Evolutionary conservation across 2,113 vertebrate species (phyloP).

Genomic region (Strigops habroptila): DNA sequence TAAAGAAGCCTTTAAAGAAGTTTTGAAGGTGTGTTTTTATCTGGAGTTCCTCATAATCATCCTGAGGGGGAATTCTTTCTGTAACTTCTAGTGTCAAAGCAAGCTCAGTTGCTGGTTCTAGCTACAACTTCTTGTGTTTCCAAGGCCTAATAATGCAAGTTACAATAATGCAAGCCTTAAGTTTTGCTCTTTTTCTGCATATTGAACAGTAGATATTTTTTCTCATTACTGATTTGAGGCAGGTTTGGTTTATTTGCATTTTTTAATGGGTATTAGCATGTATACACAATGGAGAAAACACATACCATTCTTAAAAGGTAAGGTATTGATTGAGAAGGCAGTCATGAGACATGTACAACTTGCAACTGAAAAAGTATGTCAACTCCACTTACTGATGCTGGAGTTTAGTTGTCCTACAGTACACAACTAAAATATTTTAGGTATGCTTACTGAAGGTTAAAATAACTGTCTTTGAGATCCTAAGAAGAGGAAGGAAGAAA

Average conservation of each 20-base stretch:
- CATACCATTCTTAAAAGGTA: constrained; percentile 68
- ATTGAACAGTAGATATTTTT: constrained; percentile 11
- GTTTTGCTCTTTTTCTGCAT: constrained; percentile 1
- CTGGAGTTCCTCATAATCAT: neutral
- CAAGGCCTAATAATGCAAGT: neutral
- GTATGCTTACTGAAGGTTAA: neutral
- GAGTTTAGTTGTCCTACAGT: neutral
- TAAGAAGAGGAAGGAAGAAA: constrained; percentile 15
- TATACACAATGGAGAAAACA: constrained; percentile 55
- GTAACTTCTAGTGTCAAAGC: constrained; percentile 42
- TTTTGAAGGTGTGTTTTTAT: neutral
- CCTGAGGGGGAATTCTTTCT: constrained; percentile 50
- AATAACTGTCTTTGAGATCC: neutral
- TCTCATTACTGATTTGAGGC: constrained; percentile 5
- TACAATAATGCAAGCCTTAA: constrained; percentile 19
- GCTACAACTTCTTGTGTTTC: constrained; percentile 35
- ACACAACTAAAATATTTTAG: neutral
- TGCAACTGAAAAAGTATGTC: neutral
- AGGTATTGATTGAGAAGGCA: constrained; percentile 55
- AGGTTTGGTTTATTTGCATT: constrained; percentile 35
- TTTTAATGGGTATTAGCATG: constrained; percentile 39
- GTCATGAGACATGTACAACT: constrained; percentile 15
- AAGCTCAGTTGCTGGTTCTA: constrained; percentile 31
- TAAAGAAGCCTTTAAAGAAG: constrained; percentile 12
- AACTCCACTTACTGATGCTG: neutral